Conservation (phyloP, 2,113 vertebrate genomes). For the Perca schrenkii region DNA sequence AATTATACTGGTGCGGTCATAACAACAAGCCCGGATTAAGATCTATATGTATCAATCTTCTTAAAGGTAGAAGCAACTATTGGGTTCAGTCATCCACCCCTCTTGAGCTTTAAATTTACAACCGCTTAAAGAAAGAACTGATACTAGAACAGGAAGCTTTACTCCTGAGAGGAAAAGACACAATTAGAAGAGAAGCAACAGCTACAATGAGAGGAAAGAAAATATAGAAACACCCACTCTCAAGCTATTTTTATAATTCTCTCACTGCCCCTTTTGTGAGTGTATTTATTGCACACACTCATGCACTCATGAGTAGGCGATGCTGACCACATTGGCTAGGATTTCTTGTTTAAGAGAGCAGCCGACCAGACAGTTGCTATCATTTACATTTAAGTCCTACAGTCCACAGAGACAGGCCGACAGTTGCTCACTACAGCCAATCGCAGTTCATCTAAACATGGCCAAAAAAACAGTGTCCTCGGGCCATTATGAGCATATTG, state of each 20-base stretch:
- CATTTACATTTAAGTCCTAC: conserved; percentile 60
- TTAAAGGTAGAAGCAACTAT: conserved; percentile 9
- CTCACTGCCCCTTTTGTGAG: conserved; percentile 53
- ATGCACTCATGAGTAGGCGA: conserved; percentile 53
- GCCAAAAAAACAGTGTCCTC: conserved; percentile 52
- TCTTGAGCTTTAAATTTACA: conserved; percentile 27
- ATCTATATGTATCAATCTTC: conserved; percentile 3
- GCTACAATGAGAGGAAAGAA: conserved; percentile 36
- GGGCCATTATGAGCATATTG: conserved; percentile 68
- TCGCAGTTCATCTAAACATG: conserved; percentile 50
- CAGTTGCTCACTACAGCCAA: conserved; percentile 47
- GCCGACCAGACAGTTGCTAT: conserved; percentile 70
- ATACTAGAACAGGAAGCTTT: conserved; percentile 17
- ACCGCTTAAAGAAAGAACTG: conserved; percentile 17
- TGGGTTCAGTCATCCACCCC: neutral
- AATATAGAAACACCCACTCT: conserved; percentile 67
- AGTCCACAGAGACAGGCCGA: conserved; percentile 52
- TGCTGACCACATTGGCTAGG: conserved; percentile 41
- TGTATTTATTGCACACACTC: conserved; percentile 55
- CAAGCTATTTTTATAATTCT: conserved; percentile 61
- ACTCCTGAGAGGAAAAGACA: conserved; percentile 33
- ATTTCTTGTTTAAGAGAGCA: conserved; percentile 54
- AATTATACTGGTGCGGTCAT: conserved; percentile 15
- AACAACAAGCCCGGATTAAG: conserved; percentile 9
- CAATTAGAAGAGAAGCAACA: conserved; percentile 31